A percentile compares a stretch with the other conserved stretches of the same genome.
phyloP scores from a whole-genome alignment of 2,113 vertebrate species.

The Periophthalmodon schlosseri region DNA sequence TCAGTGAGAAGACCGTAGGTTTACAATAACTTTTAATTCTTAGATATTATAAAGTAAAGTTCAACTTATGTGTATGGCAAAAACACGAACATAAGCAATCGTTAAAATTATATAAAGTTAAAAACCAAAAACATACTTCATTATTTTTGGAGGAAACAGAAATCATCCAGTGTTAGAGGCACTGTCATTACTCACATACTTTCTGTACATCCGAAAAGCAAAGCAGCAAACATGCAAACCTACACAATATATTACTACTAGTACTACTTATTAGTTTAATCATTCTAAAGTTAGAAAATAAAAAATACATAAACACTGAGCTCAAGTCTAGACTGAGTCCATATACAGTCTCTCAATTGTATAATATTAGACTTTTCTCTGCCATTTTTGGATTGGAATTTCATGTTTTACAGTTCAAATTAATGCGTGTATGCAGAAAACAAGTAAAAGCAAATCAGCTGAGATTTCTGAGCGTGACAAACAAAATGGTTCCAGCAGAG shows the following conservation, averaged over 20 bases:
- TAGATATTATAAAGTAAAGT: conserved; percentile 1
- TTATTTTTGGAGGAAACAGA: conserved; percentile 21
- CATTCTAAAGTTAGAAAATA: conserved; percentile 12
- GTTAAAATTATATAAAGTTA: conserved; percentile 18
- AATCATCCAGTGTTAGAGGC: conserved; percentile 42
- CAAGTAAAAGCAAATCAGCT: not conserved
- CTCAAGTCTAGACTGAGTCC: conserved; percentile 15
- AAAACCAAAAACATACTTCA: conserved; percentile 16
- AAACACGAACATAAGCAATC: not conserved
- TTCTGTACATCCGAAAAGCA: conserved; percentile 16
- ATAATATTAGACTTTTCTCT: not conserved
- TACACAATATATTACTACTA: conserved; percentile 1
- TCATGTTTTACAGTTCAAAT: not conserved
- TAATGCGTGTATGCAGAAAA: not conserved
- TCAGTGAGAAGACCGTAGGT: conserved; percentile 10
- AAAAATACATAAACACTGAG: conserved; percentile 31
- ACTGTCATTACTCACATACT: conserved; percentile 18
- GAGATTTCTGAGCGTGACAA: not conserved
- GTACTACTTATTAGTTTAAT: conserved; percentile 7
- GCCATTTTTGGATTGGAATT: not conserved
- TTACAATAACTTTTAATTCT: conserved; percentile 6
- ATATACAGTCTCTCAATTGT: not conserved
- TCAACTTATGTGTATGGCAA: not conserved
- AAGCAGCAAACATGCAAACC: conserved; percentile 5
- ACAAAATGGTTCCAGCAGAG: too few relatives aligned